phyloP scores from a whole-genome alignment of 2,888 invertebrate genomes.

The Clusia tigrina region DNA sequence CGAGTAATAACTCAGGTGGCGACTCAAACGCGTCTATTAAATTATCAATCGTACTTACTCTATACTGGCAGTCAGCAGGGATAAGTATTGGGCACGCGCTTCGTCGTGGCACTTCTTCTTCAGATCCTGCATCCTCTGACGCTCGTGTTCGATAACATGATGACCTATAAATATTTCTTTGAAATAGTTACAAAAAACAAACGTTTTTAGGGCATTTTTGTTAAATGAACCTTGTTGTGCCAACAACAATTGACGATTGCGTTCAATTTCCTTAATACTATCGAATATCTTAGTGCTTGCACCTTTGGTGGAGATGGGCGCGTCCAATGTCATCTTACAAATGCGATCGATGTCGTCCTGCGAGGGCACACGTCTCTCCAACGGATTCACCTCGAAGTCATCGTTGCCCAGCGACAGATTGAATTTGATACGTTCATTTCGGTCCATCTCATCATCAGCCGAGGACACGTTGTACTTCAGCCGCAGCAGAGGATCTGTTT shows the following conservation, averaged over 20 bases:
- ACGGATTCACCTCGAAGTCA: conserved; percentile 63
- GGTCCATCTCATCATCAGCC: conserved; percentile 16
- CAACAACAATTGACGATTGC: conserved; percentile 83
- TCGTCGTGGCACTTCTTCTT: conserved; percentile 89
- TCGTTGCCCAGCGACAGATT: conserved; percentile 63
- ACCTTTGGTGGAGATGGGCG: conserved; percentile 77
- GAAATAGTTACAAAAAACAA: too few relatives aligned
- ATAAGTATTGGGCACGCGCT: conserved; percentile 87
- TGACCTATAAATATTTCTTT: too few relatives aligned
- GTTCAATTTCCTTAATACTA: conserved; percentile 88
- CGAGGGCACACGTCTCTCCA: conserved; percentile 70
- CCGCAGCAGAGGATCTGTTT: conserved; percentile 42
- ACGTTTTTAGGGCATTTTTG: too few relatives aligned
- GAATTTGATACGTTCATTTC: conserved; percentile 34
- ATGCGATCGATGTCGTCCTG: conserved; percentile 88
- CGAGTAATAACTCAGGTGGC: too few relatives aligned
- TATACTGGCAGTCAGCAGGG: conserved; percentile 44
- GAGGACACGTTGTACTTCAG: conserved; percentile 37
- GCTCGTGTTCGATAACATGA: conserved; percentile 90
- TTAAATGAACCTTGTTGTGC: conserved; percentile 81
- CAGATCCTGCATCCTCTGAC: conserved; percentile 84
- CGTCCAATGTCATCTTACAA: conserved; percentile 85
- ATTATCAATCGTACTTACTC: conserved; percentile 49
- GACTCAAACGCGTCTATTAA: too few relatives aligned
- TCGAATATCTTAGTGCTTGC: conserved; percentile 81